Evolutionary conservation across 2,113 vertebrate genomes (phyloP).

Genomic region (Semicossyphus pulcher): DNA sequence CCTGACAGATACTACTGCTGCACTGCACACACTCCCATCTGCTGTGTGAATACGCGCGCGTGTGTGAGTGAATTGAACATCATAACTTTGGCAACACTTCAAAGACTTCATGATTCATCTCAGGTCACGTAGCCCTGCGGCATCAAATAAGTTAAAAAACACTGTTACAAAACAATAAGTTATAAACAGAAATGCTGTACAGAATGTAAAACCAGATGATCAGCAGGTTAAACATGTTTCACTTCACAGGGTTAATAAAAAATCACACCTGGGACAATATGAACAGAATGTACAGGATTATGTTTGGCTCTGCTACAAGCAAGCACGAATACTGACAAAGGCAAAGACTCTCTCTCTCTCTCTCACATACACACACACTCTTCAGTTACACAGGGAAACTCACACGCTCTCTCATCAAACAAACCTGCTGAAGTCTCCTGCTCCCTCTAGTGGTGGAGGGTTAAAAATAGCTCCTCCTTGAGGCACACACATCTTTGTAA

Average conservation of each 20-base stretch:
- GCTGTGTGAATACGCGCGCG: background rate
- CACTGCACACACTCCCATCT: slow-evolving; percentile 45
- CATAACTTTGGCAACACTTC: slow-evolving; percentile 36
- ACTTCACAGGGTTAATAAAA: slow-evolving; percentile 6
- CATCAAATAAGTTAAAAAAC: slow-evolving; percentile 53
- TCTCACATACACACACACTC: background rate
- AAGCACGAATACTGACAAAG: slow-evolving; percentile 43
- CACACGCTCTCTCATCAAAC: background rate
- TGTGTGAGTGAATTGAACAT: slow-evolving; percentile 14
- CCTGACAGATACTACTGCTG: slow-evolving; percentile 9
- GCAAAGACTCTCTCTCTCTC: background rate
- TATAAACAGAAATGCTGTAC: slow-evolving; percentile 4
- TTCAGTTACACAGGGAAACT: background rate
- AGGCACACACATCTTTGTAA: too few species aligned
- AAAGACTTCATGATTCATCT: slow-evolving; percentile 25
- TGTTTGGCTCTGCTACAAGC: slow-evolving; percentile 1
- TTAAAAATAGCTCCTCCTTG: too few species aligned
- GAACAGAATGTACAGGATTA: slow-evolving; percentile 28
- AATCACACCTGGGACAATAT: slow-evolving; percentile 1
- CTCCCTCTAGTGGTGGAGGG: slow-evolving; percentile 57
- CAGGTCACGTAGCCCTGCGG: background rate
- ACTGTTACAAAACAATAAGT: slow-evolving; percentile 32
- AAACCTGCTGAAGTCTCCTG: background rate
- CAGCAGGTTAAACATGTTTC: slow-evolving; percentile 19
- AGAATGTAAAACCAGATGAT: slow-evolving; percentile 1